Percentiles rank a stretch among this genome's conserved stretches.
Evolutionary conservation across 1,140 invertebrate genomes (phyloP).

Genomic region (Ditylenchus dipsaci): DNA sequence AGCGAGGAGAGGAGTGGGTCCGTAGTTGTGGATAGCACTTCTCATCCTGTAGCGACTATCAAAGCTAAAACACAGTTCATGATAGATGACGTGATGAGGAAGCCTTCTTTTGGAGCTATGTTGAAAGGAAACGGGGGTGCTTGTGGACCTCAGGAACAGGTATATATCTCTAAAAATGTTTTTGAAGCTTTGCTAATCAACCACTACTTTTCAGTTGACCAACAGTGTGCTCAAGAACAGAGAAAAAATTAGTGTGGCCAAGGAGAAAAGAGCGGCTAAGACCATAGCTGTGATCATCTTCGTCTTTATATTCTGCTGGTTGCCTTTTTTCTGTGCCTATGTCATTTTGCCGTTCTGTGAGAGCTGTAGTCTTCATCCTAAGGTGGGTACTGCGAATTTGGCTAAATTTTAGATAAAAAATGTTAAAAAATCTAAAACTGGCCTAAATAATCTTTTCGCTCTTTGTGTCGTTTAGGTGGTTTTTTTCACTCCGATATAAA

Average conservation of each 20-base stretch:
- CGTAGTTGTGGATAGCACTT: background rate
- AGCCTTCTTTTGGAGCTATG: background rate
- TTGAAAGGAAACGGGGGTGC: background rate
- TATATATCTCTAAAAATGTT: background rate
- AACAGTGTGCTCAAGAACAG: constrained; percentile 46
- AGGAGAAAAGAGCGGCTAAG: constrained; percentile 67
- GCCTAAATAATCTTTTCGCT: background rate
- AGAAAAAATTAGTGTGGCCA: constrained; percentile 59
- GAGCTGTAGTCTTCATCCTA: constrained; percentile 52
- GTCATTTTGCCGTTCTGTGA: constrained; percentile 67
- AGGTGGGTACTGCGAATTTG: constrained; percentile 29
- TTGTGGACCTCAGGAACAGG: background rate
- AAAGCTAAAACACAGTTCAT: too few relatives aligned
- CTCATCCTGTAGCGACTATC: background rate
- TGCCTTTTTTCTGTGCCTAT: constrained; percentile 68
- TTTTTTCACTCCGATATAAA: too few relatives aligned
- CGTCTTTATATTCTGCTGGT: constrained; percentile 67
- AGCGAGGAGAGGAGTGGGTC: background rate
- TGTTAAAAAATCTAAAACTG: too few relatives aligned
- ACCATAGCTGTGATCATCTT: constrained; percentile 69
- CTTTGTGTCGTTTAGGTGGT: background rate
- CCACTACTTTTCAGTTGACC: constrained; percentile 31
- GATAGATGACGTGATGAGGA: background rate
- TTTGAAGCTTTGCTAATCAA: background rate
- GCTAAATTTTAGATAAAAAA: too few relatives aligned